Evolutionary conservation across 2,797 vertebrate genomes (phyloP), one percentile per base, ranked within the genome.

Genomic region (Sebastes nivosus): DNA sequence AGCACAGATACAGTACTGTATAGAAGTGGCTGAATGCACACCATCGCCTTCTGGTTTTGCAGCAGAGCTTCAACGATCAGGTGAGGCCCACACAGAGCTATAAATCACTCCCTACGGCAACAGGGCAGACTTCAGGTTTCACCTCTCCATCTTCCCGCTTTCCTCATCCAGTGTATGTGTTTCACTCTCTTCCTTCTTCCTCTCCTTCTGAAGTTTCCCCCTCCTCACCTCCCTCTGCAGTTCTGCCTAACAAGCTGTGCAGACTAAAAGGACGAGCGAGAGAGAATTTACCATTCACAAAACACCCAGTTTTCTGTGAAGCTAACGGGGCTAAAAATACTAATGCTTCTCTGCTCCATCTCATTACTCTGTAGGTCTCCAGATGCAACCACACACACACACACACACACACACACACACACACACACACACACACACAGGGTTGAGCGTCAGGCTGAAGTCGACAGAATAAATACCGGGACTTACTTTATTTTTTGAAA

Each of bases 271-370:
- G 70, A 52, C 65, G 61, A 77, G 75, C 7, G 20, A 54, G 76
- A 75, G 64, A 90, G 30, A 84, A 78, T 64, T 81, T 82, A 83
- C 71, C 71, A 89, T 89, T 92, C 84, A 88, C 89, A 86, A 89
- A 92, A 91, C 81, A 61, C 25, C 63, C 67, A 83, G 32, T 68
- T 87, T 79, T 77, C 75, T 72, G 68, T 68, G 71, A 87, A 83
- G 78, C 61, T 79, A 85, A 81, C 46, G 0, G 78, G n/a, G 86
- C 85, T 92, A 93, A 93, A 92, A 89, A 91, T 92, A 90, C 84
- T 71, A 81, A 87, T 83, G 83, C 81, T 77, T 79, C 64, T 77
- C 76, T 75, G 77, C 77, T 85, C 80, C 76, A 36, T 77, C 87
- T 90, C 89, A 88, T 91, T 90, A 92, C 80, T 80, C 73, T 34